A percentile compares a stretch with the other conserved stretches of the same genome.
These are phyloP conservation scores for Euphydryas editha DNA, from an alignment of 2,888 invertebrate species.

Conservation along the genomic window DNA sequence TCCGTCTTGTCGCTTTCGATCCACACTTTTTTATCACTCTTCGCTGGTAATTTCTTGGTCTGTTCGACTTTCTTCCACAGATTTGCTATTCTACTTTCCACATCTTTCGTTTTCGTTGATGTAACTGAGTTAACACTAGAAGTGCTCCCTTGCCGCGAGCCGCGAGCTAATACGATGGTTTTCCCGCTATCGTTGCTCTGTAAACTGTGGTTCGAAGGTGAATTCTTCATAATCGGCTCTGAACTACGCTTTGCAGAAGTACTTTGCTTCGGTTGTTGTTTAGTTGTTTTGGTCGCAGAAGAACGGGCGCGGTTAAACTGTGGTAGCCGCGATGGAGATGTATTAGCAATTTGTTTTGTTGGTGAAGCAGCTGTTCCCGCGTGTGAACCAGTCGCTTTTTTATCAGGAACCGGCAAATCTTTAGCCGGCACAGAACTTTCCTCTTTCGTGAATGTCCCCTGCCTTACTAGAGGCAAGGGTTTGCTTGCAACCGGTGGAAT, in stretches of 20 bases:
- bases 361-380: conserved; percentile 56
- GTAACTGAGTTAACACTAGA: conserved; percentile 86
- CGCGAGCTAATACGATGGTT: conserved; percentile 68
- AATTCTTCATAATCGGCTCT: conserved; percentile 72
- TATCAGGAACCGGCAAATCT: conserved; percentile 67
- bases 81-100: conserved; percentile 91
- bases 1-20: conserved; percentile 74
- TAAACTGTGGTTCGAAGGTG: conserved; percentile 82
- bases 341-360: conserved; percentile 59
- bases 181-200: conserved; percentile 80
- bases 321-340: conserved; percentile 75
- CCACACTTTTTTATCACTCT: conserved; percentile 85
- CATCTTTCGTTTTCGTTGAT: conserved; percentile 84
- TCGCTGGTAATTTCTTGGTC: conserved; percentile 83
- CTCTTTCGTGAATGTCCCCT: conserved; percentile 96
- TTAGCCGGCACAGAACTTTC: conserved; percentile 80
- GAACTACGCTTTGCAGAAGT: conserved; percentile 52
- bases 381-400: conserved; percentile 49
- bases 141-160: conserved; percentile 70
- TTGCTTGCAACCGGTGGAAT: conserved; percentile 60
- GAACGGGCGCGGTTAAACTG: conserved; percentile 62
- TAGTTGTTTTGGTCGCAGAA: conserved; percentile 54
- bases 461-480: conserved; percentile 87
- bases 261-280: conserved; percentile 45
- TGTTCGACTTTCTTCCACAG: conserved; percentile 92